Percentiles rank a stretch among this genome's conserved stretches.
Evolutionary conservation across 2,797 vertebrate genomes (phyloP).

Genomic region (Coregonus ussuriensis): DNA sequence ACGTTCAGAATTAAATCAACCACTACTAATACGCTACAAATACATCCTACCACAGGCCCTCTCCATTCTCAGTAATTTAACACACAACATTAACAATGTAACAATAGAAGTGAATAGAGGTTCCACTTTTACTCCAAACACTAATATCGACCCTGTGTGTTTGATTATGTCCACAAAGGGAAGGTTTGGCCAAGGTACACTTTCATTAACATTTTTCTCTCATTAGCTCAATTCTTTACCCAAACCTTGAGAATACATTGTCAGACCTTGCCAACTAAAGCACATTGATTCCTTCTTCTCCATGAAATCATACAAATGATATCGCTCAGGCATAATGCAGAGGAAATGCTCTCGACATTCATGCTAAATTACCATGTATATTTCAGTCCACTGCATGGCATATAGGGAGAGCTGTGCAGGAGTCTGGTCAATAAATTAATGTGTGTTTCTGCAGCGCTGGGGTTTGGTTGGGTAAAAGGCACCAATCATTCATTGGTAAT

Average conservation of each 20-base stretch:
- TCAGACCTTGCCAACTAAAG: conserved; percentile 45
- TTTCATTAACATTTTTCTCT: conserved; percentile 63
- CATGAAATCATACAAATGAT: conserved; percentile 61
- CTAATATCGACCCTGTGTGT: conserved; percentile 50
- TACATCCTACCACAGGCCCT: too few species aligned
- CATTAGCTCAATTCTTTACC: conserved; percentile 60
- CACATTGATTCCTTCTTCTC: conserved; percentile 59
- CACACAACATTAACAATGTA: too few species aligned
- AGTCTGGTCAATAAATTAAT: neutral
- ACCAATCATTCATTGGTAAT: conserved; percentile 42
- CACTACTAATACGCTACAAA: too few species aligned
- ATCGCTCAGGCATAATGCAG: conserved; percentile 60
- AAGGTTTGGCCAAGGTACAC: conserved; percentile 40
- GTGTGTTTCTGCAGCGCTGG: neutral
- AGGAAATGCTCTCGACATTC: conserved; percentile 37
- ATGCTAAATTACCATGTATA: conserved; percentile 54
- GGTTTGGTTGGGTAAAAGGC: conserved; percentile 5
- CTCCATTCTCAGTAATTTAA: too few species aligned
- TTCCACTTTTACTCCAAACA: conserved; percentile 31
- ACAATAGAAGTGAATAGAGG: too few species aligned
- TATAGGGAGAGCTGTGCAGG: neutral
- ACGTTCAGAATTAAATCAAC: too few species aligned
- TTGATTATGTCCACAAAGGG: conserved; percentile 46
- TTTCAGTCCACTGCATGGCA: conserved; percentile 44
- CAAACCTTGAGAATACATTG: conserved; percentile 72